Evolutionary conservation across 2,888 invertebrate genomes (phyloP), one percentile per base, ranked within the genome.

Genomic region (Branchinecta sandiegonensis): DNA sequence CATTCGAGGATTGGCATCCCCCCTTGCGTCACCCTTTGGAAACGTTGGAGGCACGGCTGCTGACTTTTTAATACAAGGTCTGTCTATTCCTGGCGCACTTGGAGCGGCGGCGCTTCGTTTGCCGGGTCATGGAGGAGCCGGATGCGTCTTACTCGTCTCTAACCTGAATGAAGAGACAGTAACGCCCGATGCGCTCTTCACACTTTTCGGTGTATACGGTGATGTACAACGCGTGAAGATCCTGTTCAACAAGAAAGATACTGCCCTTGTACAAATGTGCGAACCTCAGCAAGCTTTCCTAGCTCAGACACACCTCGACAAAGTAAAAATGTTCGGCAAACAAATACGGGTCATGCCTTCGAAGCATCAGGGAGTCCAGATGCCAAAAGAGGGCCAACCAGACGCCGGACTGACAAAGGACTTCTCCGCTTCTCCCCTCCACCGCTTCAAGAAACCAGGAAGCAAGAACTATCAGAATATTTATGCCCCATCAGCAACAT

Each of bases 381-480:
- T 99, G 85, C 97, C 97, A 65, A 97, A 96, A 79, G 99, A 99
- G 77, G 95, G 95, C 64, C 95, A 96, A 80, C 93, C 94, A 9
- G 97, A 99, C 79, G 95, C 96, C 71, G 97, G 97, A 67, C 85
- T 99, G 73, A 99, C 99, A 77, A 94, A 97, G 83, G 71, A 70
- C 67, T 71, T 67, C 66, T 65, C 67, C 66, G 65, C 48, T 47
- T 69, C 69, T 37, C 87, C 89, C 72, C 85, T 99, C 76, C 99
- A 99, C 79, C 86, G 99, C 81, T 99, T 99, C 85, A 99, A 99
- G 84, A 97, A 99, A 81, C 97, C 97, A n/a, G 97, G 97, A 77
- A 95, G 95, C 77, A 99, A 99, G 84, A 99, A 99, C 81, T 99
- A 97, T 80, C 94, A 96, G 83, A 99, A 99, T 80, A 99, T 99